Percentiles rank a stretch among this genome's conserved stretches.
Conservation (phyloP, 2,888 invertebrate species). For the Chrysolina haemoptera region DNA sequence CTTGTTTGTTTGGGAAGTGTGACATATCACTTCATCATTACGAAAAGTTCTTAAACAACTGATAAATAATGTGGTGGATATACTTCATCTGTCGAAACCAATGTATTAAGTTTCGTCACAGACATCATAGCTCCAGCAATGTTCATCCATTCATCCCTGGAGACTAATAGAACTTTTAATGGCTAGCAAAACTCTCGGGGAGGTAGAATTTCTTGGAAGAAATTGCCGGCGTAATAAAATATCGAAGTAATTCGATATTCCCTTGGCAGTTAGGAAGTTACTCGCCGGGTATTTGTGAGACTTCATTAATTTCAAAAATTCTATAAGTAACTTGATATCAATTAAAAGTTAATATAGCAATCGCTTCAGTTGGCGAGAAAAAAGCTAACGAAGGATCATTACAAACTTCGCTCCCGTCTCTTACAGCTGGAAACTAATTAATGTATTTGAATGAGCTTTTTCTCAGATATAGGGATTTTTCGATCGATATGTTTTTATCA, state of each 20-base stretch:
- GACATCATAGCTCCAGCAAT: neutral
- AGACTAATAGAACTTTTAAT: neutral
- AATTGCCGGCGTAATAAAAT: slow-evolving; percentile 12
- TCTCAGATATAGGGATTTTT: neutral
- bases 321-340: slow-evolving; percentile 20
- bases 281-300: slow-evolving; percentile 8
- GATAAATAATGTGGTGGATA: no score
- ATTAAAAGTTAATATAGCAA: slow-evolving; percentile 23
- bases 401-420: slow-evolving; percentile 32
- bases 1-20: no score
- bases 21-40: no score
- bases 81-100: no score
- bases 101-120: neutral
- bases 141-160: neutral
- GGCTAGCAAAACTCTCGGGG: neutral
- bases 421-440: neutral
- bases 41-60: no score
- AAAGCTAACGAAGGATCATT: slow-evolving; percentile 39
- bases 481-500: neutral
- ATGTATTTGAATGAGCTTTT: slow-evolving; percentile 7
- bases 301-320: slow-evolving; percentile 20
- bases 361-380: slow-evolving; percentile 16
- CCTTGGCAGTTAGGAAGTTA: slow-evolving; percentile 9
- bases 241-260: slow-evolving; percentile 16
- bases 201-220: neutral